A percentile compares a stretch with the other conserved stretches of the same genome.
These are phyloP conservation scores for Neodiprion virginianus DNA, from an alignment of 1,140 invertebrate species.

Conservation along the genomic window DNA sequence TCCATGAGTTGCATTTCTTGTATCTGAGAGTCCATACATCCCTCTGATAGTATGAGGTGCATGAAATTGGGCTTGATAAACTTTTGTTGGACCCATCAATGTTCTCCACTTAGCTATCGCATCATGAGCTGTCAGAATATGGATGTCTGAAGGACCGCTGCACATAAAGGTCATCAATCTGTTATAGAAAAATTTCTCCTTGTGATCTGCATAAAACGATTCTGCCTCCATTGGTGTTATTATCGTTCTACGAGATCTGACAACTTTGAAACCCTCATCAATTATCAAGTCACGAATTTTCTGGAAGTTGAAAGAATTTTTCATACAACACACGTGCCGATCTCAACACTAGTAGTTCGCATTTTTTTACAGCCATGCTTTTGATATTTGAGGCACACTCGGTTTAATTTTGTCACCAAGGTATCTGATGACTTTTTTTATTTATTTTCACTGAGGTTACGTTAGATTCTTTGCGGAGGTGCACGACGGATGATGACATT, in stretches of 20 bases:
- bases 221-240: slow-evolving; percentile 72
- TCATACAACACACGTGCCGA: too few relatives aligned
- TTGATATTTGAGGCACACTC: too few relatives aligned
- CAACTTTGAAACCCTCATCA: slow-evolving; percentile 76
- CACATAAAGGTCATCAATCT: slow-evolving; percentile 85
- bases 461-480: too few relatives aligned
- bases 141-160: slow-evolving; percentile 82
- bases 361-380: too few relatives aligned
- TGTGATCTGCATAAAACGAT: slow-evolving; percentile 85
- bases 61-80: slow-evolving; percentile 78
- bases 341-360: too few relatives aligned
- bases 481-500: too few relatives aligned
- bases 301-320: slow-evolving; percentile 48
- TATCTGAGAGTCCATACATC: slow-evolving; percentile 87
- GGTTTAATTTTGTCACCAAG: too few relatives aligned
- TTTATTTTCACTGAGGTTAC: too few relatives aligned
- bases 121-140: slow-evolving; percentile 78
- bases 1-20: slow-evolving; percentile 90
- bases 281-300: slow-evolving; percentile 74
- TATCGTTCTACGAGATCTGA: slow-evolving; percentile 71
- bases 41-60: slow-evolving; percentile 81
- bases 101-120: slow-evolving; percentile 81
- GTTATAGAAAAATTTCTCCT: slow-evolving; percentile 87
- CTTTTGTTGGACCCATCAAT: slow-evolving; percentile 89
- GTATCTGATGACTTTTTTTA: too few relatives aligned